These are phyloP conservation scores for Eulacestoma nigropectus DNA, from an alignment of 2,113 vertebrate genomes.

Conservation along the genomic window DNA sequence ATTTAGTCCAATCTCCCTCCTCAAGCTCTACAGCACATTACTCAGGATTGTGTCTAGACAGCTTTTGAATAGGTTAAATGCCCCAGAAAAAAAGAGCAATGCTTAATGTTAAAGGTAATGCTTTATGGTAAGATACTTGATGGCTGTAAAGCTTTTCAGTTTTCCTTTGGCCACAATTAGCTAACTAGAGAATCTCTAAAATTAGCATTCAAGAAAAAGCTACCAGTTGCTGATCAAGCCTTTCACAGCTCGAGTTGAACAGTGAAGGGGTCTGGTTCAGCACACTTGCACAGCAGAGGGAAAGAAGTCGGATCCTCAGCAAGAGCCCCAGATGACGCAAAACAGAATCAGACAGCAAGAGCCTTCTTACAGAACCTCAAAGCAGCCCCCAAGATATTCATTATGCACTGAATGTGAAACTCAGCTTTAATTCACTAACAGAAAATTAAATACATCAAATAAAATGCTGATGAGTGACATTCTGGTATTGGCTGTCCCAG, in stretches of 20 bases:
- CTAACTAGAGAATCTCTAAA: background rate
- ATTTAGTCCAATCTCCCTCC: background rate
- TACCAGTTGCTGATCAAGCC: background rate
- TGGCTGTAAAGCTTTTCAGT: background rate
- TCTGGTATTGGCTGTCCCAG: background rate
- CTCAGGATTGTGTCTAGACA: background rate
- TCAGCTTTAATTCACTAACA: background rate
- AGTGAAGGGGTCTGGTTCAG: background rate
- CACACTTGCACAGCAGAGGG: background rate
- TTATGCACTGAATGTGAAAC: background rate
- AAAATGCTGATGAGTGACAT: background rate
- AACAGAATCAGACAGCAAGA: background rate
- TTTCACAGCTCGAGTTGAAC: background rate
- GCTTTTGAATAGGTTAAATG: background rate
- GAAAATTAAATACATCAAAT: conserved; percentile 26
- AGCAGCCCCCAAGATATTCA: background rate
- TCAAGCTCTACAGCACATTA: background rate
- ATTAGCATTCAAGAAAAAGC: background rate
- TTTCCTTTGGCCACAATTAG: background rate
- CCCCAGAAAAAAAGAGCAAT: background rate
- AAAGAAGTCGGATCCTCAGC: background rate
- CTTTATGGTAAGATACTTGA: background rate
- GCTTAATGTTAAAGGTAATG: background rate
- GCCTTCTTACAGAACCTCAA: background rate
- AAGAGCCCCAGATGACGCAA: background rate